Percentiles rank a stretch among this genome's conserved stretches.
phyloP scores from a whole-genome alignment of 2,888 invertebrate species.

The Sarcophaga caerulescens region DNA sequence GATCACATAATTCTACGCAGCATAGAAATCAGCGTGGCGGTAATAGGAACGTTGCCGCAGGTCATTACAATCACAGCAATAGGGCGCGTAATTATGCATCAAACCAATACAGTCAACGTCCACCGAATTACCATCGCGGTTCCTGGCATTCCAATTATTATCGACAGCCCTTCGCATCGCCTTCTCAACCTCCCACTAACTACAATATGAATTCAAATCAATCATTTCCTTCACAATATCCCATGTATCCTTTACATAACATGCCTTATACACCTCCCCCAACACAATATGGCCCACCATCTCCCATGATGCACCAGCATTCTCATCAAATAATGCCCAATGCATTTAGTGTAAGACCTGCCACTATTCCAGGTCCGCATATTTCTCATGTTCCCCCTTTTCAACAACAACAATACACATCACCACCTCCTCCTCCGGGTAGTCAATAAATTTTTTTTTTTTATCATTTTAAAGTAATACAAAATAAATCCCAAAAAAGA shows the following conservation, averaged over 20 bases:
- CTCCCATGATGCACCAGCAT: slow-evolving; percentile 16
- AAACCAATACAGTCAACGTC: slow-evolving; percentile 54
- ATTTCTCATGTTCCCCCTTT: slow-evolving; percentile 50
- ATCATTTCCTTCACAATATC: slow-evolving; percentile 40
- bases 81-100: slow-evolving; percentile 9
- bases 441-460: slow-evolving; percentile 45
- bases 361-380: slow-evolving; percentile 31
- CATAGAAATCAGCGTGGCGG: slow-evolving; percentile 65
- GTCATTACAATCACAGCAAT: slow-evolving; percentile 31
- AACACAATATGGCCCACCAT: slow-evolving; percentile 36
- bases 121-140: slow-evolving; percentile 74
- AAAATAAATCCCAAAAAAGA: not conserved
- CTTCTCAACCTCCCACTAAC: slow-evolving; percentile 20
- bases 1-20: slow-evolving; percentile 32
- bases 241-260: slow-evolving; percentile 47
- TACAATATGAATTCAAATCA: slow-evolving; percentile 37
- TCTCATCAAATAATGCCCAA: slow-evolving; percentile 20
- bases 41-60: slow-evolving; percentile 38
- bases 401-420: slow-evolving; percentile 42
- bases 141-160: slow-evolving; percentile 80
- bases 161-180: slow-evolving; percentile 70
- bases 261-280: slow-evolving; percentile 56
- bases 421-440: slow-evolving; percentile 68
- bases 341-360: slow-evolving; percentile 50
- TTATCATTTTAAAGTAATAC: not conserved